Evolutionary conservation across 2,113 vertebrate species (phyloP), one percentile per base, ranked within the genome.

Genomic region (Sterrhoptilus dennistouni): DNA sequence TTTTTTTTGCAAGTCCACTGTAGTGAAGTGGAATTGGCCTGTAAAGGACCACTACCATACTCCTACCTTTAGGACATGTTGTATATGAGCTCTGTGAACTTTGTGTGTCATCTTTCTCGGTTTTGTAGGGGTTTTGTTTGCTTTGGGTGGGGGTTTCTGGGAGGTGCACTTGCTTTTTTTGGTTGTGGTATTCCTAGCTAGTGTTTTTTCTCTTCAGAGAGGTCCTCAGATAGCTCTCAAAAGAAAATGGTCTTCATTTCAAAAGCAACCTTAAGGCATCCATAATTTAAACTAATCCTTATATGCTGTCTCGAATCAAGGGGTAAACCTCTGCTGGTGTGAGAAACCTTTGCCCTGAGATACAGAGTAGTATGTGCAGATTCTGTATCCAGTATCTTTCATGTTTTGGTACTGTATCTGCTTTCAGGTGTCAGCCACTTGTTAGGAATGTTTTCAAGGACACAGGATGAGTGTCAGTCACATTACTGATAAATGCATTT

Each of bases 1-100:
- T n/a, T 15, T 44, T 29, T 74, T 27, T 0, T 1, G 1, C 4
- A 52, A 40, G 19, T 35, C 25, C 9, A 4, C 15, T 65, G 35
- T 12, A 5, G 23, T 45, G 27, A 75, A 85, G 27, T 63, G 19
- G 21, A 91, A 61, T 28, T 33, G 59, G 45, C 33, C 31, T 53
- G 14, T 75, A 38, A 47, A 75, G 75, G 33, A 59, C 13, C 9
- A 38, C 23, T 8, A 66, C 5, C 71, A 18, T 57, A 25, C 18
- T 88, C 24, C 47, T 76, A 19, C 19, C n/a, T 44, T 65, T 40
- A 69, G 31, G 36, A 28, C 1, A 1, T 7, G 11, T 44, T 66
- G 44, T 24, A 29, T 92, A 47, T 80, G 29, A 25, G 18, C 42
- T 90, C 11, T 10, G 13, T 65, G 19, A n/a, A 47, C 24, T 64